These are phyloP conservation scores for Watersipora subatra DNA, from an alignment of 1,140 invertebrate species.

Conservation along the genomic window DNA sequence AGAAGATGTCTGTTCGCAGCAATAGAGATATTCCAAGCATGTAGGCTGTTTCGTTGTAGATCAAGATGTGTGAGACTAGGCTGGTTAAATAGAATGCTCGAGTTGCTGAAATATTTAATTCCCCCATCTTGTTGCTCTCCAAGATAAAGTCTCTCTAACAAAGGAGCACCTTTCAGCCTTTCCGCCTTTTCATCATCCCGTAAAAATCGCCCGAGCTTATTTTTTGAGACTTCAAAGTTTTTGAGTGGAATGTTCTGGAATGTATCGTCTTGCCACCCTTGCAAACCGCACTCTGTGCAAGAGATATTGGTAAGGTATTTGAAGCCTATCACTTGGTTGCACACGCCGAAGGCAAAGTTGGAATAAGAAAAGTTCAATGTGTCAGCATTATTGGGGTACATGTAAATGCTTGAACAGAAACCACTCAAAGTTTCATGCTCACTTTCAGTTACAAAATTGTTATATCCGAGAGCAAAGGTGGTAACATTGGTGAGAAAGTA, in stretches of 20 bases:
- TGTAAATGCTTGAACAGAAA: conserved; percentile 3
- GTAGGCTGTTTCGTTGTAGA: not conserved
- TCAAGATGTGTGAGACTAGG: not conserved
- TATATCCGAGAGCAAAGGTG: not conserved
- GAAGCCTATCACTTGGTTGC: not conserved
- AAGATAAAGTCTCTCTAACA: not conserved
- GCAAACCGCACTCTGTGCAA: not conserved
- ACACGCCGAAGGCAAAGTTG: not conserved
- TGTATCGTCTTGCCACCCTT: not conserved
- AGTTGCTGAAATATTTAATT: not conserved
- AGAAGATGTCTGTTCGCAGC: not conserved
- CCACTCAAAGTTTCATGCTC: not conserved
- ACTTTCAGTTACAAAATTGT: conserved; percentile 9
- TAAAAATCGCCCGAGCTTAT: not conserved
- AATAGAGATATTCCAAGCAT: not conserved
- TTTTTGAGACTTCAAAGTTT: not conserved
- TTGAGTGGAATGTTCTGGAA: not conserved
- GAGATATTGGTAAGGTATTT: not conserved
- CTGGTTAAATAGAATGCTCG: not conserved
- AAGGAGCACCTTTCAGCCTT: not conserved
- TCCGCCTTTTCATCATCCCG: not conserved
- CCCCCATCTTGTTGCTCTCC: not conserved
- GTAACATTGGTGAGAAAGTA: not conserved
- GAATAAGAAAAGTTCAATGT: not conserved
- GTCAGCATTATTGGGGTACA: conserved; percentile 3